Conservation (phyloP, 2,888 invertebrate genomes). For the Dasysyrphus albostriatus region DNA sequence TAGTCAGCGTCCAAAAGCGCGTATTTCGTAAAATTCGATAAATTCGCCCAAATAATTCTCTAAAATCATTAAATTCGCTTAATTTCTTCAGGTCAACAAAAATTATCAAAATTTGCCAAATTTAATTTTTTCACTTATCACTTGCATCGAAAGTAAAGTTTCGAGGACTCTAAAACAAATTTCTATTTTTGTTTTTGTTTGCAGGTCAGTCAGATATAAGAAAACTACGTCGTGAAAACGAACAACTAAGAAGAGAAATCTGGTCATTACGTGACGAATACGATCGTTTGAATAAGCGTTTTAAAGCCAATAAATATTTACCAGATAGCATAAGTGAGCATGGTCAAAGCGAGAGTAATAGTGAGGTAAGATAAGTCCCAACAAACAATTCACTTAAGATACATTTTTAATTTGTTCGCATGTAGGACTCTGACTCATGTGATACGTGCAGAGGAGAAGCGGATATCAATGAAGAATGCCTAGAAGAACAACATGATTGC, state of each 20-base stretch:
- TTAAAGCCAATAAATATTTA: conserved; percentile 85
- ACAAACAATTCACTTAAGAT: not conserved
- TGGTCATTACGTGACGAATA: conserved; percentile 95
- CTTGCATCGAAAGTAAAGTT: not conserved
- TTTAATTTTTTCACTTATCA: not conserved
- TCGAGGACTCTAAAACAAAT: not conserved
- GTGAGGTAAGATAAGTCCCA: conserved; percentile 46
- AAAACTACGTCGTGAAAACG: conserved; percentile 94
- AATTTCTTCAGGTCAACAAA: too few species aligned
- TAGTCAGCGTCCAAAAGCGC: too few species aligned
- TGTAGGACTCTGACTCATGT: conserved; percentile 82
- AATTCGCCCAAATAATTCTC: too few species aligned
- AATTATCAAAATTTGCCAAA: too few species aligned
- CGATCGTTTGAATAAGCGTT: conserved; percentile 92
- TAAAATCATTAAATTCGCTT: too few species aligned
- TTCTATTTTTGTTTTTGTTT: conserved; percentile 74
- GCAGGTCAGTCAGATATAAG: conserved; percentile 95
- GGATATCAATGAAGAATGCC: conserved; percentile 78
- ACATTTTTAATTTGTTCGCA: conserved; percentile 8
- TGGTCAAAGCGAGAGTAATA: conserved; percentile 70
- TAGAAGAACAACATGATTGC: conserved; percentile 77
- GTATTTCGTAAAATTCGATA: too few species aligned
- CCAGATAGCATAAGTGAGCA: conserved; percentile 78
- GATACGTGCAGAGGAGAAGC: conserved; percentile 81
- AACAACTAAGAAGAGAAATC: conserved; percentile 93